Percentiles rank a stretch among this genome's conserved stretches.
Evolutionary conservation across 2,797 vertebrate species (phyloP).

Genomic region (Thalassophryne amazonica): DNA sequence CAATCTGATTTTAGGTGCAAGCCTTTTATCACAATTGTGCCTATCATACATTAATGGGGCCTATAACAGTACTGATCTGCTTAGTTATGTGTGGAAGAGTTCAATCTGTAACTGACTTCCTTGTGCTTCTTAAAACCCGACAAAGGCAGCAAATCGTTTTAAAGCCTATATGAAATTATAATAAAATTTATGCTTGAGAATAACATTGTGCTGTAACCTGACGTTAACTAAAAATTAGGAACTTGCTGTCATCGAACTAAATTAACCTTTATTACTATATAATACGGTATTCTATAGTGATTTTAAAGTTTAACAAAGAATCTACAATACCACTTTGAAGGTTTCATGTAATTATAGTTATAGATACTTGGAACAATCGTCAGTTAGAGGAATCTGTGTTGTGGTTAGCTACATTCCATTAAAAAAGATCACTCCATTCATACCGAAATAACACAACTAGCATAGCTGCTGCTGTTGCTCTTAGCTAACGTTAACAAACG

Average conservation of each 20-base stretch:
- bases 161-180: neutral
- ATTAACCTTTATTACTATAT: too few relatives aligned
- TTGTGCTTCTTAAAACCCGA: neutral
- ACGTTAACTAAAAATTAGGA: neutral
- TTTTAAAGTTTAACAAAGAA: neutral
- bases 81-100: too few relatives aligned
- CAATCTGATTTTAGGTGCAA: too few relatives aligned
- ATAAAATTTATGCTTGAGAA: neutral
- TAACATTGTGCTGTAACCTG: neutral
- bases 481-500: constrained; percentile 36
- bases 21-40: too few relatives aligned
- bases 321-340: neutral
- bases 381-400: neutral
- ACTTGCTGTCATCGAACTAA: too few relatives aligned
- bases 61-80: too few relatives aligned
- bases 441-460: constrained; percentile 20
- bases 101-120: too few relatives aligned
- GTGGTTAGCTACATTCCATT: neutral
- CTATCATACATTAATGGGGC: too few relatives aligned
- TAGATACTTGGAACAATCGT: neutral
- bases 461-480: constrained; percentile 21
- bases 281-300: too few relatives aligned
- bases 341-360: rapidly evolving
- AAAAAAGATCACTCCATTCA: neutral
- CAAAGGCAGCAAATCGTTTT: neutral